These are phyloP conservation scores for Siderastrea siderea DNA, from an alignment of 92 coral and sea anemone genomes.

Conservation along the genomic window DNA sequence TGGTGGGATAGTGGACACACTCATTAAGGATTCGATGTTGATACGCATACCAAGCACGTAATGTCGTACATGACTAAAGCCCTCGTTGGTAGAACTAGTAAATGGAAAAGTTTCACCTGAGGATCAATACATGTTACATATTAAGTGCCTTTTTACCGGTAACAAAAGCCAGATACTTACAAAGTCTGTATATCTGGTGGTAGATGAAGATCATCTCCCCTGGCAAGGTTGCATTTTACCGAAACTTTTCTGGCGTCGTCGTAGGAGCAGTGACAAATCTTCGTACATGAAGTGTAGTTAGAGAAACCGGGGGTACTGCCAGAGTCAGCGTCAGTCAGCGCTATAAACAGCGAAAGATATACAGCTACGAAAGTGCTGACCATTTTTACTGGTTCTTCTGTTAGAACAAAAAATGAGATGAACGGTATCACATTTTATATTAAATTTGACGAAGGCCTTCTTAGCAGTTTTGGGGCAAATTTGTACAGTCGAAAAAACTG, in stretches of 20 bases:
- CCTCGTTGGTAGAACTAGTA: too few species aligned
- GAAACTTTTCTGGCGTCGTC: background rate
- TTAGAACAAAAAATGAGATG: too few species aligned
- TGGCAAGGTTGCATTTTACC: conserved; percentile 18
- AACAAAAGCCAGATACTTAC: conserved; percentile 17
- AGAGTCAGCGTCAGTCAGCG: background rate
- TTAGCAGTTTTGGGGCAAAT: too few species aligned
- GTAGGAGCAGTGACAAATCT: conserved; percentile 15
- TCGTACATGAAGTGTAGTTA: conserved; percentile 10
- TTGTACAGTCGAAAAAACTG: too few species aligned
- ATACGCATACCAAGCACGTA: too few species aligned
- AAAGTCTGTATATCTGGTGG: conserved; percentile 35
- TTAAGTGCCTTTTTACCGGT: background rate
- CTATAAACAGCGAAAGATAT: background rate
- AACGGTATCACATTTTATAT: too few species aligned
- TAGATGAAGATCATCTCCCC: background rate
- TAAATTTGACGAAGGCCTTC: too few species aligned
- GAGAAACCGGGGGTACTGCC: background rate
- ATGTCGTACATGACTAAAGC: too few species aligned
- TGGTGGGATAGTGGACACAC: too few species aligned
- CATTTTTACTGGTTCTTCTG: background rate
- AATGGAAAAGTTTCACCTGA: background rate
- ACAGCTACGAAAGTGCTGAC: background rate
- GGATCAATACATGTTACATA: background rate
- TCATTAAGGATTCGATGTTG: too few species aligned